Evolutionary conservation across 2,888 invertebrate species (phyloP), one percentile per base, ranked within the genome.

Genomic region (Ornithoptera alexandrae): DNA sequence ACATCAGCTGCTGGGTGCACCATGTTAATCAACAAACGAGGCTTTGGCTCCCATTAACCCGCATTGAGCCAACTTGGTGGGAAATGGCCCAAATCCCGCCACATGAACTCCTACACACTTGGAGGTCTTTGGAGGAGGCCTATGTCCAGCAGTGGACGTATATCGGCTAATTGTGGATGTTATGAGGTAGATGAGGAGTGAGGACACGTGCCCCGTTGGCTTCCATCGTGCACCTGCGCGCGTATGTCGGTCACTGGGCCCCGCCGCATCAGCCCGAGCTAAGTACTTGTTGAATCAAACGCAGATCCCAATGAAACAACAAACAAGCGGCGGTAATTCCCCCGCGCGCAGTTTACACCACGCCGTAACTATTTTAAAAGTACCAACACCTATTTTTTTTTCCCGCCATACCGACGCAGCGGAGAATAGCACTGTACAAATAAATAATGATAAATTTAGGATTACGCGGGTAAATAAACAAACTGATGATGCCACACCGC

Each of bases 401-500:
- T 39, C 39, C 36, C 53, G 42, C 62, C 62, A 63, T 63, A 70
- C 60, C 64, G 69, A 63, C 65, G 20, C 50, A 61, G 73, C 74
- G 73, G 71, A 76, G 76, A 80, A 79, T 80, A 74, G 76, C 71
- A n/a, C 74, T 68, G 68, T 69, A 71, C 71, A 78, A 83, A 83
- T 83, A 84, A 83, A 83, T 84, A 82, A 77, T 78, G 77, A 78
- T 82, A 83, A 82, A 84, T 82, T 81, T 81, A 82, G 80, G 76
- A 76, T 77, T 78, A 62, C 75, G 60, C 67, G 72, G 67, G 69
- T 76, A 76, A 75, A 78, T 85, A 83, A 82, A 82, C 81, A 79
- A 61, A 69, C 20, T 30, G 17, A 22, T 42, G 65, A 60, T 67
- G 17, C 22, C 46, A 20, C 30, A 10, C 22, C 60, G 22, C 12